Conservation (phyloP, 1,140 invertebrate species). For the Rhopalosiphum maidis region DNA sequence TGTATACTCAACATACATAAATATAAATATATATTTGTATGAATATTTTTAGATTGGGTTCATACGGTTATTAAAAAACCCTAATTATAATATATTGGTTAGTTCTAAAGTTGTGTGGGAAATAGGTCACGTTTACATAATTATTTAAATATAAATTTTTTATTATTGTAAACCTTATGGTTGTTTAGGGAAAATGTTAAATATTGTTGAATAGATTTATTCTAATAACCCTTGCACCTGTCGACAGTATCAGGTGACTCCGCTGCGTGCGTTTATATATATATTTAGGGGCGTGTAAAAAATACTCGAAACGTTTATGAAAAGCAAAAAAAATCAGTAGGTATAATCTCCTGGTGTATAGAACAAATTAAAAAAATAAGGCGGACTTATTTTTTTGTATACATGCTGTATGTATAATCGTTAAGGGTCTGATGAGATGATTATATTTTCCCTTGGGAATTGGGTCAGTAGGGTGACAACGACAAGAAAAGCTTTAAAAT, state of each 20-base stretch:
- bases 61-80: constrained; percentile 18
- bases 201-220: constrained; percentile 41
- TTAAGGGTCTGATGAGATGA: constrained; percentile 18
- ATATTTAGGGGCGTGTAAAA: constrained; percentile 15
- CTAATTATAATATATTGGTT: constrained; percentile 41
- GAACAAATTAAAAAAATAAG: constrained; percentile 21
- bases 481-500: constrained; percentile 20
- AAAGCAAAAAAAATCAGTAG: constrained; percentile 8
- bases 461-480: constrained; percentile 27
- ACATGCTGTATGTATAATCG: background rate
- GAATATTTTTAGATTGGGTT: constrained; percentile 16
- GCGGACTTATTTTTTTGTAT: constrained; percentile 29
- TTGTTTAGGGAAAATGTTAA: background rate
- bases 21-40: background rate
- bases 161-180: constrained; percentile 28
- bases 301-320: constrained; percentile 22
- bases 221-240: constrained; percentile 46
- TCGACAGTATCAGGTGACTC: constrained; percentile 26
- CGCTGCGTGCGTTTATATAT: background rate
- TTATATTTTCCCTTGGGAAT: constrained; percentile 42
- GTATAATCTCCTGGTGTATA: background rate
- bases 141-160: background rate
- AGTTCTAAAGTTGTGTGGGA: constrained; percentile 8
- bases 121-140: constrained; percentile 45
- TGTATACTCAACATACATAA: background rate